These are phyloP conservation scores for Macrosoma leucophasiata DNA, from an alignment of 2,888 invertebrate species.

Conservation along the genomic window DNA sequence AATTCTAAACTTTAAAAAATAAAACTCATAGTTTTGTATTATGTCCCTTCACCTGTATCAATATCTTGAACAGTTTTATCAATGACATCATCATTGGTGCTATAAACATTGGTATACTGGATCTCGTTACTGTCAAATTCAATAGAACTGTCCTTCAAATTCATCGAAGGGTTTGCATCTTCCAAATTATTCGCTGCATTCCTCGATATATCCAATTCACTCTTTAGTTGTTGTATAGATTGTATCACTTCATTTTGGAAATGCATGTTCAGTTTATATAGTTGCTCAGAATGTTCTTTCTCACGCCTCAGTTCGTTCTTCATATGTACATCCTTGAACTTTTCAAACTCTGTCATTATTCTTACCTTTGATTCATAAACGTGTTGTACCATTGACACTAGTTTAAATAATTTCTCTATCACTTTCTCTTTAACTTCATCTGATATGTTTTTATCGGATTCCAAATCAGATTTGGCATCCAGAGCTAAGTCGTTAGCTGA, in stretches of 20 bases:
- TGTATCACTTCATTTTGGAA: conserved; percentile 66
- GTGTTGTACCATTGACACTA: conserved; percentile 68
- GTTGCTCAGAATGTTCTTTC: conserved; percentile 62
- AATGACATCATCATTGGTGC: no score
- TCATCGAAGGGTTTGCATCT: conserved; percentile 30
- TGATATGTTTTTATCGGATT: conserved; percentile 61
- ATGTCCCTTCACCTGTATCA: no score
- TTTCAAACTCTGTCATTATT: conserved; percentile 62
- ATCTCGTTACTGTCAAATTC: conserved; percentile 38
- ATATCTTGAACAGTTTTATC: not conserved
- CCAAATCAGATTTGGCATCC: conserved; percentile 64
- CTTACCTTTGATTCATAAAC: conserved; percentile 66
- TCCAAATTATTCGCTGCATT: conserved; percentile 40
- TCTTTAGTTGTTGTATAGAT: conserved; percentile 59
- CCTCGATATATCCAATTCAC: conserved; percentile 58
- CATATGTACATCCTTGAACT: conserved; percentile 60
- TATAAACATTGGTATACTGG: conserved; percentile 4
- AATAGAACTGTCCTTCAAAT: conserved; percentile 41
- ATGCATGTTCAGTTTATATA: conserved; percentile 66
- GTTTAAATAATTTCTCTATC: conserved; percentile 56
- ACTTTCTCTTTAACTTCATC: conserved; percentile 63
- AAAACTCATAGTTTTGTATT: no score
- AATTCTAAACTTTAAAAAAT: no score
- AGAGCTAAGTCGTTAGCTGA: conserved; percentile 66
- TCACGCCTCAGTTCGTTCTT: conserved; percentile 60